Evolutionary conservation across 2,888 invertebrate genomes (phyloP).

Genomic region (Petrolisthes cinctipes): DNA sequence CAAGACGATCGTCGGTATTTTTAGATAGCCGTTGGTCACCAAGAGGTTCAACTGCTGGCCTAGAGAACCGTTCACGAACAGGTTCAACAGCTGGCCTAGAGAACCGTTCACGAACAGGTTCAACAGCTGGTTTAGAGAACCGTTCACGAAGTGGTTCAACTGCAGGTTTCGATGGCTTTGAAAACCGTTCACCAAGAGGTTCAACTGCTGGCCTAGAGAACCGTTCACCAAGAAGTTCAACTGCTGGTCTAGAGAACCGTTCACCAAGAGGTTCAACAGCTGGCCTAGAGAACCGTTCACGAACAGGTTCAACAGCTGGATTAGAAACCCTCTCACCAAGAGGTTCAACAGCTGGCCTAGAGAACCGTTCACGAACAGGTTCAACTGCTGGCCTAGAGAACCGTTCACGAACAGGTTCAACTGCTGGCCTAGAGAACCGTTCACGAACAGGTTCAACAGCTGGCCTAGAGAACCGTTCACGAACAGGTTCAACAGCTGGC

Average conservation of each 20-base stretch:
- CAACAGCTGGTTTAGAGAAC: background rate
- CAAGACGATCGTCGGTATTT: background rate
- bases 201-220: slow-evolving; percentile 21
- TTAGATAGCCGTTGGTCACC: no score
- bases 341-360: slow-evolving; percentile 32
- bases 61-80: no score
- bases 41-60: no score
- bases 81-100: slow-evolving; percentile 20
- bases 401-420: slow-evolving; percentile 29
- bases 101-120: background rate
- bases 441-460: slow-evolving; percentile 33
- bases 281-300: background rate
- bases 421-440: slow-evolving; percentile 30
- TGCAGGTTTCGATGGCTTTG: slow-evolving; percentile 17
- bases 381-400: slow-evolving; percentile 29
- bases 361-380: slow-evolving; percentile 12
- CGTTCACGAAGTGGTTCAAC: slow-evolving; percentile 20
- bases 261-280: slow-evolving; percentile 25
- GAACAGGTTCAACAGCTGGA: slow-evolving; percentile 24
- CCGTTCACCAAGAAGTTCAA: background rate
- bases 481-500: slow-evolving; percentile 30
- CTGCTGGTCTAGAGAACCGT: background rate
- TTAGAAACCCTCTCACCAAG: slow-evolving; percentile 17
- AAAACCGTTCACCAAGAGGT: background rate
- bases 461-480: slow-evolving; percentile 25